Base-by-base conservation (phyloP, 35 echinoderm and acorn worm genomes). In the Amphiura filiformis region DNA sequence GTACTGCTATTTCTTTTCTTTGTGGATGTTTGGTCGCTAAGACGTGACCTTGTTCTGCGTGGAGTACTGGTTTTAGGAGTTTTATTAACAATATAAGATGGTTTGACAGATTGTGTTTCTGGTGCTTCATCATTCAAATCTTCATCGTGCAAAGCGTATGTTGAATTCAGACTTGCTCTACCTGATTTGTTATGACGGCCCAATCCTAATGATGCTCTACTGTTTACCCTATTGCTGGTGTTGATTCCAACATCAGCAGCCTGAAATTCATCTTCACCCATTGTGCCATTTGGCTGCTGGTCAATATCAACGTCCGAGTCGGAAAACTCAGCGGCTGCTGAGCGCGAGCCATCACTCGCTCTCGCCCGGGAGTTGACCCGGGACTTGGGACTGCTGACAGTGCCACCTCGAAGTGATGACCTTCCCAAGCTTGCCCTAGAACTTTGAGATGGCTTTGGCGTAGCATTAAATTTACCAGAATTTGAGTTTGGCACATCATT, bases 1-100 rank as follows among this genome's bases (percentile, higher is more conserved):
- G 26, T 70, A n/a, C 61, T 70, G 26, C 26, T 70, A 30, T 26
- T 70, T 15, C 26, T 47, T 47, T 47, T 17, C 41, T 47, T 47
- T 70, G 7, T 70, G 7, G 61, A 70, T 70, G 61, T 26, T 26
- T 70, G 20, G 61, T 70, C 61, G 28, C 61, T 30, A 23, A 85
- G 56, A 64, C 83, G 83, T 26, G 52, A 61, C 17, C 83, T 56
- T 37, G 83, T 35, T 85, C 64, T 85, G 23, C 83, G 83, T 23
- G 83, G 83, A 64, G 83, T 85, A 61, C 83, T 85, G 56, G 83
- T 85, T 61, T 56, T 61, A 32, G 83, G 83, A 22, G 83, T 85
- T 85, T 70, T 70, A 52, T 20, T 70, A 3, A 70, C 17, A 47
- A 47, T 9, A 47, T 4, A 52, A 70, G 61, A n/a, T 11, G 61